Evolutionary conservation across 2,888 invertebrate species (phyloP).

Genomic region (Drosophila suboccidentalis): DNA sequence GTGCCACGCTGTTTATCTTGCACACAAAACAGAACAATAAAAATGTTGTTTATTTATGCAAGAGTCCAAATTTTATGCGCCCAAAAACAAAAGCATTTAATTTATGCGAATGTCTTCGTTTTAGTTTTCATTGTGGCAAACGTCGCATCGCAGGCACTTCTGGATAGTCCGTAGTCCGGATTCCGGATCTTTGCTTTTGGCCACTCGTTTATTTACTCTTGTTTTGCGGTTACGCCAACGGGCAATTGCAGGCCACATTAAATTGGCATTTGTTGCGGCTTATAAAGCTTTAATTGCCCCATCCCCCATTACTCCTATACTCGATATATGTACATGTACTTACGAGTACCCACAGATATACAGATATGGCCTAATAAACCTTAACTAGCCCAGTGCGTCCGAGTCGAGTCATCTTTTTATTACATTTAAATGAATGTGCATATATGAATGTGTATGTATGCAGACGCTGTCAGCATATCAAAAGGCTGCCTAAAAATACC

Average conservation of each 20-base stretch:
- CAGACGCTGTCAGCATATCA: constrained; percentile 27
- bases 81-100: constrained; percentile 45
- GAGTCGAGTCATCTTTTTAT: constrained; percentile 31
- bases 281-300: constrained; percentile 54
- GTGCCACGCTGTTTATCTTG: constrained; percentile 47
- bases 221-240: constrained; percentile 33
- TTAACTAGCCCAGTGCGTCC: constrained; percentile 3
- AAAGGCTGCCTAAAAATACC: constrained; percentile 59
- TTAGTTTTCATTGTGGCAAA: constrained; percentile 39
- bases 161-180: constrained; percentile 28
- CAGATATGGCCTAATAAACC: constrained; percentile 6
- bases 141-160: constrained; percentile 56
- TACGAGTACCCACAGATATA: too few species aligned
- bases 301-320: constrained; percentile 1
- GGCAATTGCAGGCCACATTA: constrained; percentile 60
- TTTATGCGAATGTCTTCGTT: constrained; percentile 61
- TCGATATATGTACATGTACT: neutral
- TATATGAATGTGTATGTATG: constrained; percentile 30
- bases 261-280: constrained; percentile 58
- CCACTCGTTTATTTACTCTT: constrained; percentile 34
- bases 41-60: constrained; percentile 68
- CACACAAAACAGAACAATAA: constrained; percentile 67
- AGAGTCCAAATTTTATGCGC: constrained; percentile 62
- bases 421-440: constrained; percentile 50
- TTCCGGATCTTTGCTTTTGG: constrained; percentile 2